Base-by-base conservation (phyloP, 2,113 vertebrate genomes). In the Alligator sinensis region DNA sequence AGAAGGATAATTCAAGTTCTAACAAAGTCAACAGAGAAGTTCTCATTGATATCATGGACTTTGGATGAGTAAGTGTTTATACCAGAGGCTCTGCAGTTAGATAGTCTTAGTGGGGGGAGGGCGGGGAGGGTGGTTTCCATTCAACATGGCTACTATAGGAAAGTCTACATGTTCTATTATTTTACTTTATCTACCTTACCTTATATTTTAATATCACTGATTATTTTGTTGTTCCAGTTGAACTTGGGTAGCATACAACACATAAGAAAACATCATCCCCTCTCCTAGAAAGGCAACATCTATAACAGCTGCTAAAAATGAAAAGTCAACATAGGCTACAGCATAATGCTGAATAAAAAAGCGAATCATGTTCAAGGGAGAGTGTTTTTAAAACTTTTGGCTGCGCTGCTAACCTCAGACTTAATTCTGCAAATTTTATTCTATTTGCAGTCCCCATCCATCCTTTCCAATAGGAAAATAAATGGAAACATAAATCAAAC, bases 401-500 rank as follows among this genome's bases (percentile, higher is more conserved):
- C 24, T 90, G 84, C 57, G 90, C 34, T n/a, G 77, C 60, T 76
- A 82, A 86, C 5, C 60, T 84, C 82, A 80, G 58, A 80, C 5
- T 78, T 84, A 82, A 84, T 86, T 86, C 27, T 60, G 5, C n/a
- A 91, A 64, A 59, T 60, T 92, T 93, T 82, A 76, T 94, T 92
- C 55, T 80, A 12, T 70, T 84, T 91, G 62, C 92, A 91, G 13
- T 2, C 86, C 77, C 21, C 30, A 34, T 84, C 25, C 95, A 58
- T 88, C 63, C 3, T 86, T 87, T 95, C 59, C 4, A 57, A 14
- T 61, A 70, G 19, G 77, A 88, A 91, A 96, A 88, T 82, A 82
- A 89, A 96, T 63, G 25, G 64, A 94, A 95, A 86, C 59, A 92
- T 91, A 96, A 93, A 93, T 91, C 78, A 92, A 89, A 84, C 34